These are phyloP conservation scores for Clinocottus analis DNA, from an alignment of 2,113 vertebrate species.

Conservation along the genomic window DNA sequence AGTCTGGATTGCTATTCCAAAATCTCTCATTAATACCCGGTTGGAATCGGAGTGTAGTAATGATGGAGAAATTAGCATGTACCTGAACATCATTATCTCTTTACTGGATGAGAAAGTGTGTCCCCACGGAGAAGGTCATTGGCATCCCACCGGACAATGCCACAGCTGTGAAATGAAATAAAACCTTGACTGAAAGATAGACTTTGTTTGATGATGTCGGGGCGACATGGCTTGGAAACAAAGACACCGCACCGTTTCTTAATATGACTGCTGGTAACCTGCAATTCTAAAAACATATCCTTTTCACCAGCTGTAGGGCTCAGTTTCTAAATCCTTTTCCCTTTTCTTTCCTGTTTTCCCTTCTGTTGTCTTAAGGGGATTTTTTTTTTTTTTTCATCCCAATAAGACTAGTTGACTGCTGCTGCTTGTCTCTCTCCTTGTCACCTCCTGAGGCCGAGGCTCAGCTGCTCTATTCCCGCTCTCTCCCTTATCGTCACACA, in stretches of 20 bases:
- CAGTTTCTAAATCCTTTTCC: constrained; percentile 12
- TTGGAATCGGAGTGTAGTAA: constrained; percentile 9
- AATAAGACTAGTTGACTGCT: constrained; percentile 41
- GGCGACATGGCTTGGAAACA: not conserved
- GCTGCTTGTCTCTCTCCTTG: constrained; percentile 30
- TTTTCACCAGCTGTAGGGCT: constrained; percentile 15
- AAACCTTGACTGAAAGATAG: not conserved
- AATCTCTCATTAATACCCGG: constrained; percentile 3
- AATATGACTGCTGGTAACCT: constrained; percentile 10
- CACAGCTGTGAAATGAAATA: constrained; percentile 14
- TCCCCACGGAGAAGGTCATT: not conserved
- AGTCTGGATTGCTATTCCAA: not conserved
- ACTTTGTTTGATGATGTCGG: constrained; percentile 4
- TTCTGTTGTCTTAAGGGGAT: constrained; percentile 34
- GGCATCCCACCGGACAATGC: constrained; percentile 6
- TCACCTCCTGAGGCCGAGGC: constrained; percentile 35
- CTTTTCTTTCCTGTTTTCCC: not conserved
- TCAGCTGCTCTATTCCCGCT: constrained; percentile 36
- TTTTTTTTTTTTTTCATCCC: constrained; percentile 1
- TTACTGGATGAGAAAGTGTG: constrained; percentile 21
- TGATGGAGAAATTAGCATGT: constrained; percentile 13
- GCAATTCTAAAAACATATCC: not conserved
- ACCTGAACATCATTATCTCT: constrained; percentile 16
- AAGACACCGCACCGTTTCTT: not conserved
- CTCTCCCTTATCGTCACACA: constrained; percentile 10